These are phyloP conservation scores for Hirundichthys speculiger DNA, from an alignment of 2,113 vertebrate species.

Conservation along the genomic window DNA sequence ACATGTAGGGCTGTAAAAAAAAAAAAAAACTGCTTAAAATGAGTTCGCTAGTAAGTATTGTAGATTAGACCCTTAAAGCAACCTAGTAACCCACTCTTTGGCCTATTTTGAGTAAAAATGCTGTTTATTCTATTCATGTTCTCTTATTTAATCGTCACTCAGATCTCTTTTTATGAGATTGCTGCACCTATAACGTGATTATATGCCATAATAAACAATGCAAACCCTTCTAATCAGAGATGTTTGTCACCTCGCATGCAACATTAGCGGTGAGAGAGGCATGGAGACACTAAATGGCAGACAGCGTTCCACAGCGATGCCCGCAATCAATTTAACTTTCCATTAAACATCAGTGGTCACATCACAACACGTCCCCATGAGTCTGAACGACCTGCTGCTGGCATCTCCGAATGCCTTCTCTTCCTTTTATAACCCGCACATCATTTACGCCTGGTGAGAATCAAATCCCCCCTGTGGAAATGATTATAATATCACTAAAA, in stretches of 20 bases:
- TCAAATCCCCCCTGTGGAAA: conserved; percentile 37
- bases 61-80: conserved; percentile 27
- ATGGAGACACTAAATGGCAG: conserved; percentile 52
- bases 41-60: conserved; percentile 45
- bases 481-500: conserved; percentile 58
- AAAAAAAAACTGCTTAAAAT: conserved; percentile 47
- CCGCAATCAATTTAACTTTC: conserved; percentile 67
- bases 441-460: conserved; percentile 16
- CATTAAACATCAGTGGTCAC: conserved; percentile 46
- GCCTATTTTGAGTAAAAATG: background rate
- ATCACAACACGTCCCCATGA: conserved; percentile 45
- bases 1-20: conserved; percentile 21
- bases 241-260: conserved; percentile 9
- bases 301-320: conserved; percentile 29
- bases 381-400: background rate
- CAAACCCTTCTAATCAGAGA: conserved; percentile 42
- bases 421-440: conserved; percentile 13
- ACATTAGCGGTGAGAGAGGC: conserved; percentile 55
- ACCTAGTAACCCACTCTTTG: conserved; percentile 12
- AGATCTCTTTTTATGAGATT: background rate
- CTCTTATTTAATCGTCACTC: background rate
- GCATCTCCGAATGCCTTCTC: background rate
- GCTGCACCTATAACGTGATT: background rate
- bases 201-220: conserved; percentile 1
- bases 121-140: background rate